Evolutionary conservation across 2,113 vertebrate genomes (phyloP), one percentile per base, ranked within the genome.

Genomic region (Nanger granti): DNA sequence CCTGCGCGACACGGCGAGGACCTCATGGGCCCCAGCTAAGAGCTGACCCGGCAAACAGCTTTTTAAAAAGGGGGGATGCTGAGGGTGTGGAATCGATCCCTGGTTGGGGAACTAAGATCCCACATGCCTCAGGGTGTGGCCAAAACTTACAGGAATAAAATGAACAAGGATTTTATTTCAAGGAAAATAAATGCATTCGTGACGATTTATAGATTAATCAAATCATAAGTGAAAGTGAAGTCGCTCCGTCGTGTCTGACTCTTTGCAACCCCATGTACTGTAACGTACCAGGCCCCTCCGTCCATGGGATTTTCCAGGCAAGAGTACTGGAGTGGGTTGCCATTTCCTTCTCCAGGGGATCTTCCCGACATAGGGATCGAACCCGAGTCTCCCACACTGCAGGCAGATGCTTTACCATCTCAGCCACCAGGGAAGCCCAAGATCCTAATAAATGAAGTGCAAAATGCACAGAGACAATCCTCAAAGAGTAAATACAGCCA

Each of bases 181-280:
- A 95, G 24, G 20, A 96, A 20, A 87, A 5, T 79, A 85, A 80
- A 76, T 34, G 34, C 9, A 66, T 87, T 66, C 4, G 5, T 13
- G 79, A 76, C 49, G 69, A 57, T 62, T 94, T 94, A 90, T 20
- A 82, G 54, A 95, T 85, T 91, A 97, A 90, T 95, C 92, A 93
- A 94, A 55, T 6, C n/a, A 57, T 14, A 85, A 34, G 13, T 64
- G 62, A 64, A 64, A 76, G 7, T 69, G 64, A 69, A 41, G 69
- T 26, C 0, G 10, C 37, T 73, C 69, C 24, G n/a, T 41, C 5
- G 1, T 41, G 69, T 73, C n/a, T 12, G 20, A 73, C 69, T 76
- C n/a, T 73, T 73, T 41, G 37, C 5, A 24, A 76, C 20, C 69
- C 10, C 69, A 41, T 76, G 10, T 3, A 76, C n/a, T 76, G 20